Evolutionary conservation across 2,113 vertebrate genomes (phyloP), one percentile per base, ranked within the genome.

Genomic region (Mormyrus iriodes): DNA sequence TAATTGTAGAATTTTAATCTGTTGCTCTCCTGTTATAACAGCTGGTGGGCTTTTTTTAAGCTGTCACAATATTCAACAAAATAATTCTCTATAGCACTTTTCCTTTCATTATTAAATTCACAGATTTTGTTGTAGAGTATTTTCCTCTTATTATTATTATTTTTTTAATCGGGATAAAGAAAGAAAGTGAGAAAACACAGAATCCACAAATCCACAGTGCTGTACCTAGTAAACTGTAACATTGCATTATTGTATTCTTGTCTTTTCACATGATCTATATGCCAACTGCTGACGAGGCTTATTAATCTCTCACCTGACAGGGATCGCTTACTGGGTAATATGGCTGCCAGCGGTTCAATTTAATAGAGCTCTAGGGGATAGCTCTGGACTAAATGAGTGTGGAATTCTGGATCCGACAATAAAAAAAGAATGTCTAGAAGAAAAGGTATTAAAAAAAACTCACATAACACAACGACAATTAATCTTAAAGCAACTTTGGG

Each of bases 211-310:
- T 7, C 7, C 51, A 35, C 31, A 19, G 27, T 83, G 51, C 27
- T 42, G 19, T 42, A 39, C 9, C 24, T 15, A 31, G 61, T 35
- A 69, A 76, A 49, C 35, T 69, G 51, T 12, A 53, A 53, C 51
- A 52, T 35, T 79, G 46, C 12, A 69, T 69, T 49, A 31, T 79
- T 88, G 84, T 46, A 49, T 21, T 88, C 73, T 7, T n/a, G 46
- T 82, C 69, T 88, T 88, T 88, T 52, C 82, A 42, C 61, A 88
- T 88, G 42, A 88, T 76, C 61, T 88, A 49, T 82, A 51, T 27
- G 65, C 65, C 48, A 53, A 17, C n/a, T 39, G 48, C 88, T 88
- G 88, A 88, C 13, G 21, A 39, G 69, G 46, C 69, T 79, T 88
- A 53, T 86, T 53, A 88, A 88, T 88, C 27, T 88, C 58, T 48